These are phyloP conservation scores for Drosophila arizonae DNA, from an alignment of 1,140 invertebrate genomes.

Conservation along the genomic window DNA sequence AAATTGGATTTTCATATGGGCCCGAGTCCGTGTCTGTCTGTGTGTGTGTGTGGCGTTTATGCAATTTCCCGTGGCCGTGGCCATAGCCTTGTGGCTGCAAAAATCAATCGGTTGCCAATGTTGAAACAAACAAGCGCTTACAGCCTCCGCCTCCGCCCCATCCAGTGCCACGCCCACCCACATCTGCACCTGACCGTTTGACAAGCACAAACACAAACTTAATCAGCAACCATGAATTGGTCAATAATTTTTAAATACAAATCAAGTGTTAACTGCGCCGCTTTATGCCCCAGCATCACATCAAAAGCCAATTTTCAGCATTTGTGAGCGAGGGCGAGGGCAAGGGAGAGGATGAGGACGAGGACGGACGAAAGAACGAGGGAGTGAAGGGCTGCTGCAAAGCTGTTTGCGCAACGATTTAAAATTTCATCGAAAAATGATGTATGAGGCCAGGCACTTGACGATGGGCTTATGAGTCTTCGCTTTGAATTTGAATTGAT, in stretches of 20 bases:
- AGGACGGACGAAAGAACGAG: no score
- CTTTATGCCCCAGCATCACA: constrained; percentile 2
- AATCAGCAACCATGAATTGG: constrained; percentile 74
- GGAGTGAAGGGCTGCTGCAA: background rate
- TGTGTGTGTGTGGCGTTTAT: constrained; percentile 42
- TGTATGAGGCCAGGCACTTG: background rate
- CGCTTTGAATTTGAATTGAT: background rate
- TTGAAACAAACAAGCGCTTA: constrained; percentile 6
- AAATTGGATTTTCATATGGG: constrained; percentile 82
- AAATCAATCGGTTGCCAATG: constrained; percentile 63
- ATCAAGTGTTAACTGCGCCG: constrained; percentile 73
- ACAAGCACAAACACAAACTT: constrained; percentile 69
- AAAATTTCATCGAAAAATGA: constrained; percentile 12
- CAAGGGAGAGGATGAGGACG: no score
- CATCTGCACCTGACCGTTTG: constrained; percentile 33
- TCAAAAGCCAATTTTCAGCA: constrained; percentile 11
- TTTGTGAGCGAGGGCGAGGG: no score
- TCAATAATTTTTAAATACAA: constrained; percentile 81
- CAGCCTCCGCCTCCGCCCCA: no score
- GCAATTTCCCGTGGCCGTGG: constrained; percentile 62
- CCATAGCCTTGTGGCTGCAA: constrained; percentile 66
- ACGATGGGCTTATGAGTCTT: constrained; percentile 3
- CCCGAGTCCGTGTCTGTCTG: constrained; percentile 14
- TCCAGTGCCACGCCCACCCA: background rate
- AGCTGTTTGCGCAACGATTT: constrained; percentile 10